Evolutionary conservation across 2,797 vertebrate genomes (phyloP).

Genomic region (Gymnodraco acuticeps): DNA sequence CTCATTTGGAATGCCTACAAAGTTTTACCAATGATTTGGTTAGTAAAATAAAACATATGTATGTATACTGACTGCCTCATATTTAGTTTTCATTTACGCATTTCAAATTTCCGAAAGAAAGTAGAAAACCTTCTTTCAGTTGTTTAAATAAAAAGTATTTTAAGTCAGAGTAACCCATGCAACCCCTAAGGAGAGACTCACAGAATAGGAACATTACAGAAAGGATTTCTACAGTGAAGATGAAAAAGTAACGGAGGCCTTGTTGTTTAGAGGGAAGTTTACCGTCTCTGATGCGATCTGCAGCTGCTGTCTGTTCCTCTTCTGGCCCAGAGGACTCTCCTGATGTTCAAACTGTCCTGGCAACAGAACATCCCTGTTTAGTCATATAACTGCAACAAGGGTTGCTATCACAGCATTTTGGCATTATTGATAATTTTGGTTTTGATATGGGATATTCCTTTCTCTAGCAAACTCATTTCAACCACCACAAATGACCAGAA

Average conservation of each 20-base stretch:
- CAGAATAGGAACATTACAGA: neutral
- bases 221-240: conserved; percentile 24
- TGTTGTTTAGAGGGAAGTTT: conserved; percentile 60
- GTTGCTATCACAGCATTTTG: conserved; percentile 3
- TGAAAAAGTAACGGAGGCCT: conserved; percentile 41
- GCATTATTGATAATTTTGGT: neutral
- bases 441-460: conserved; percentile 8
- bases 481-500: neutral
- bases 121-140: neutral
- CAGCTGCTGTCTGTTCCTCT: conserved; percentile 71
- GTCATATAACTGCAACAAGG: conserved; percentile 37
- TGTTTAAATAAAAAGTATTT: neutral
- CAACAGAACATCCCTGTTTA: conserved; percentile 21
- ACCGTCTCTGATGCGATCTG: conserved; percentile 69
- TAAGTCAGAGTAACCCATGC: neutral
- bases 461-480: neutral
- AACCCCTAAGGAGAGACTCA: neutral
- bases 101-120: neutral
- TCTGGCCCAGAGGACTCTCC: conserved; percentile 26
- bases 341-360: conserved; percentile 43
- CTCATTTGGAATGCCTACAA: neutral
- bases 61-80: neutral
- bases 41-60: neutral
- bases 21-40: neutral
- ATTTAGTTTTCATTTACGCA: neutral